These are phyloP conservation scores for Panonychus citri DNA, from an alignment of 1,140 invertebrate species.

Conservation along the genomic window DNA sequence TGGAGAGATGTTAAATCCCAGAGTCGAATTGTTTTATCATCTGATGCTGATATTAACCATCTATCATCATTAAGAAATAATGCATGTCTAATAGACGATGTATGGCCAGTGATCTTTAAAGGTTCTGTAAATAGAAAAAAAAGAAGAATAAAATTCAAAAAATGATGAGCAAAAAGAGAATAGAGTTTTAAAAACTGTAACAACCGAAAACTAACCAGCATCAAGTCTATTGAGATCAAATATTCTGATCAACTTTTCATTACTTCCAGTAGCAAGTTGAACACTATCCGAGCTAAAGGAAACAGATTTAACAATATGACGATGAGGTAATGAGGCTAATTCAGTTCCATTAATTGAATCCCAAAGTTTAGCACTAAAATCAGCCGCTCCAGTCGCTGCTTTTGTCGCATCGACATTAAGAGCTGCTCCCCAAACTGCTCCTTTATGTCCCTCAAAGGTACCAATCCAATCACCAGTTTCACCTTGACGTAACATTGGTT, in stretches of 20 bases:
- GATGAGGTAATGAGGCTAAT: constrained; percentile 76
- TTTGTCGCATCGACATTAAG: constrained; percentile 64
- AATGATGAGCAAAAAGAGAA: no score
- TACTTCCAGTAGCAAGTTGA: constrained; percentile 65
- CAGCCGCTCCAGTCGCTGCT: constrained; percentile 82
- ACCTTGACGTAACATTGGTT: constrained; percentile 87
- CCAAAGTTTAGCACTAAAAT: constrained; percentile 90
- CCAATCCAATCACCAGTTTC: constrained; percentile 98
- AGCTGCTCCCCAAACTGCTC: constrained; percentile 90
- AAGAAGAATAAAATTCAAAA: no score
- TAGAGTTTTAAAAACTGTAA: no score
- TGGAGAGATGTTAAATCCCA: constrained; percentile 51
- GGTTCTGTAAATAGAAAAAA: no score
- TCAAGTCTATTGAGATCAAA: constrained; percentile 73
- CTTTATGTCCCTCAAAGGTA: constrained; percentile 93
- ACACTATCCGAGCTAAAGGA: constrained; percentile 61
- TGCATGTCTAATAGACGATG: constrained; percentile 53
- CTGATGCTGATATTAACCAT: constrained; percentile 60
- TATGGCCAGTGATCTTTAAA: constrained; percentile 55
- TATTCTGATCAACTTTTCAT: constrained; percentile 74
- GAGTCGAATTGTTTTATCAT: constrained; percentile 65
- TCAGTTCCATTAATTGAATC: constrained; percentile 76
- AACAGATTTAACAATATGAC: constrained; percentile 90
- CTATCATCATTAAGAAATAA: constrained; percentile 51
- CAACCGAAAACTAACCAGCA: constrained; percentile 13